Conservation (phyloP, 2,113 vertebrate species). For the Ascaphus truei region DNA sequence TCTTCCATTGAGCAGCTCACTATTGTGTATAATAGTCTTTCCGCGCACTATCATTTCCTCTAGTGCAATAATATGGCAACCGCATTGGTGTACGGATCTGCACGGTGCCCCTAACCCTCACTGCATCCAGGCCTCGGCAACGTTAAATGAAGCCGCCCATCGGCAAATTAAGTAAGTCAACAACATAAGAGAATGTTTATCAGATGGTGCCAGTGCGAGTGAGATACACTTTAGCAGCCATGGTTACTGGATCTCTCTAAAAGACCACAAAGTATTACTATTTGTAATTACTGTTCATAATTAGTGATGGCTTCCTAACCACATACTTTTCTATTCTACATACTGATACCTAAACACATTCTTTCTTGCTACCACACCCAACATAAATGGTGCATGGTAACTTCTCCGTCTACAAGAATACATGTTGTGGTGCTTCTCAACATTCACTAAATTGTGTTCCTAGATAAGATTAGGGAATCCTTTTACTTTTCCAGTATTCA, state of each 20-base stretch:
- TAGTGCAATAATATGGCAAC: not conserved
- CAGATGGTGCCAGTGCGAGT: constrained; percentile 19
- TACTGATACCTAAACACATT: constrained; percentile 15
- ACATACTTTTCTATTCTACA: constrained; percentile 4
- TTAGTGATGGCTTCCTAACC: not conserved
- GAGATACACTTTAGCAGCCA: not conserved
- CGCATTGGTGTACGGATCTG: not conserved
- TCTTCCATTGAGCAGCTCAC: not conserved
- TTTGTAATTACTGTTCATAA: not conserved
- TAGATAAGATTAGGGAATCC: constrained; percentile 20
- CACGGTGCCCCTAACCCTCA: not conserved
- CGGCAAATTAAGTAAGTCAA: not conserved
- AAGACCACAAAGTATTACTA: not conserved
- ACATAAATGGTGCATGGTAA: constrained; percentile 20
- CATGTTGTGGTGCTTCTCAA: not conserved
- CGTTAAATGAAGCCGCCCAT: constrained; percentile 7
- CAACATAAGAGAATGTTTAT: constrained; percentile 13
- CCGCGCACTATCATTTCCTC: not conserved
- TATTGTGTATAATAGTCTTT: not conserved
- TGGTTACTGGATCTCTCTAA: not conserved
- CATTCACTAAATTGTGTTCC: not conserved
- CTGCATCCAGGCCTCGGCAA: not conserved
- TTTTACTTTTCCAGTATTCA: constrained; percentile 23
- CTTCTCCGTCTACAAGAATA: not conserved
- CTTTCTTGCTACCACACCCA: constrained; percentile 12